Percentiles rank a stretch among this genome's conserved stretches.
Conservation (phyloP, 2,888 invertebrate species). For the Polydrusus tereticollis region DNA sequence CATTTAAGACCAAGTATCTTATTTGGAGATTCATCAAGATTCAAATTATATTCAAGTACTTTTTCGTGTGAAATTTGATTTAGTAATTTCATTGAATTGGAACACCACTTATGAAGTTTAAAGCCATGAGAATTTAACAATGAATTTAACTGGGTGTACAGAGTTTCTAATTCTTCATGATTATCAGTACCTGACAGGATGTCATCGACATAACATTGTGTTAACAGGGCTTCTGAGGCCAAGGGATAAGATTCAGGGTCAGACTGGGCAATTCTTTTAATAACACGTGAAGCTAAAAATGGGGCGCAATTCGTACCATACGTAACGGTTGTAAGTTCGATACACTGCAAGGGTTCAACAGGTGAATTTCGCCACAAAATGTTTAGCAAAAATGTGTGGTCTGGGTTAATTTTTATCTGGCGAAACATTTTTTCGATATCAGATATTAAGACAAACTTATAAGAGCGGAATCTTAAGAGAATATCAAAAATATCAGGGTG, state of each 20-base stretch:
- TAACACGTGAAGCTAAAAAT: conserved; percentile 31
- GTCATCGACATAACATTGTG: conserved; percentile 21
- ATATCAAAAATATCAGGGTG: conserved; percentile 44
- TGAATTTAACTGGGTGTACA: conserved; percentile 23
- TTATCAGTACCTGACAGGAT: neutral
- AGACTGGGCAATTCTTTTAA: conserved; percentile 36
- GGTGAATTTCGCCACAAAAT: conserved; percentile 48
- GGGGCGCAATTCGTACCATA: conserved; percentile 46
- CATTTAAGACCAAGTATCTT: conserved; percentile 35
- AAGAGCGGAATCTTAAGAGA: conserved; percentile 31
- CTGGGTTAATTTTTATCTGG: conserved; percentile 33
- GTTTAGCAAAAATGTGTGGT: conserved; percentile 40
- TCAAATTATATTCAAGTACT: conserved; percentile 4
- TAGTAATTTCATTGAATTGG: conserved; percentile 23
- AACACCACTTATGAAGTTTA: conserved; percentile 41
- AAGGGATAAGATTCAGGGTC: conserved; percentile 16
- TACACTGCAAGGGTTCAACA: conserved; percentile 30
- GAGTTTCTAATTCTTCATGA: conserved; percentile 10
- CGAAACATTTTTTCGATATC: conserved; percentile 49
- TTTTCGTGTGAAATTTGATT: conserved; percentile 1
- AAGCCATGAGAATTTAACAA: conserved; percentile 23
- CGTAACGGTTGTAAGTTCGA: conserved; percentile 44
- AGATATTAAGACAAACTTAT: conserved; percentile 28
- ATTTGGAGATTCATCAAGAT: conserved; percentile 27
- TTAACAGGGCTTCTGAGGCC: conserved; percentile 8